phyloP scores from a whole-genome alignment of 2,113 vertebrate genomes.

The Ptychochromis oligacanthus region DNA sequence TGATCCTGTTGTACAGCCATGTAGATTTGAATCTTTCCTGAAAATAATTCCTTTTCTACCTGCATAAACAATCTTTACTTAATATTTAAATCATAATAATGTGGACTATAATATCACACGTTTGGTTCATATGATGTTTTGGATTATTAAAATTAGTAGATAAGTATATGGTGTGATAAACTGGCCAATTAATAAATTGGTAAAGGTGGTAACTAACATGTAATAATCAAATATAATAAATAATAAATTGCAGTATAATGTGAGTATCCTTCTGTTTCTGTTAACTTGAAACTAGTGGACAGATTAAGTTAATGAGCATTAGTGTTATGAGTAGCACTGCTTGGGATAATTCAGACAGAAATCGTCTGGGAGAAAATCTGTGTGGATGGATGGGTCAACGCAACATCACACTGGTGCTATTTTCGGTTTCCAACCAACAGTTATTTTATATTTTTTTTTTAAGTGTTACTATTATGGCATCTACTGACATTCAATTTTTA shows the following conservation, averaged over 20 bases:
- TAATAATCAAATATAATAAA: neutral
- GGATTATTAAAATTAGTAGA: neutral
- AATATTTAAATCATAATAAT: neutral
- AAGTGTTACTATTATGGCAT: neutral
- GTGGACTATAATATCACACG: neutral
- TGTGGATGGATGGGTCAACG: neutral
- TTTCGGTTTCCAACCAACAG: no score
- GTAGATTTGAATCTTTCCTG: no score
- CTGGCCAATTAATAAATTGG: neutral
- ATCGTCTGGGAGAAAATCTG: neutral
- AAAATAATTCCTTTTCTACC: no score
- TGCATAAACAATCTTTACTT: neutral
- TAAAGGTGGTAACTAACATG: neutral
- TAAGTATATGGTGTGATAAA: neutral
- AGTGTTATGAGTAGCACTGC: rapidly evolving
- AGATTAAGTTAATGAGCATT: neutral
- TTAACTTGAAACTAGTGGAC: neutral
- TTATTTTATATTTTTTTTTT: neutral
- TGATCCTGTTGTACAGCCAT: no score
- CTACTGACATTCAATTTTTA: neutral
- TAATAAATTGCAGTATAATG: neutral
- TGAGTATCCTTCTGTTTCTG: no score
- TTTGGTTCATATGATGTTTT: neutral
- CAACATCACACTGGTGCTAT: rapidly evolving
- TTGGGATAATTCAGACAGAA: neutral